phyloP scores from a whole-genome alignment of 2,113 vertebrate genomes.

The Pungitius pungitius region DNA sequence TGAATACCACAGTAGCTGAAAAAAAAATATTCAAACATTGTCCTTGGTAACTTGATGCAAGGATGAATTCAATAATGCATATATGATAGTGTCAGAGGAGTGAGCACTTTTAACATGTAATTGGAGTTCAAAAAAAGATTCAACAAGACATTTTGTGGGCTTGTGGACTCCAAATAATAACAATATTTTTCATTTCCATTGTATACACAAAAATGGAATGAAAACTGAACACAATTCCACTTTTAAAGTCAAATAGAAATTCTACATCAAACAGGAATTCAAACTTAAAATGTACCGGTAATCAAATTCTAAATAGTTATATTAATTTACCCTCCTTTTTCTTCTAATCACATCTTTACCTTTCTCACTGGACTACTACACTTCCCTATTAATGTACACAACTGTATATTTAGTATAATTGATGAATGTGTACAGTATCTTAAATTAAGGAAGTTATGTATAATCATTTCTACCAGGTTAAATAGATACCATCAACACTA shows the following conservation, averaged over 20 bases:
- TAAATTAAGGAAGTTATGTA: not conserved
- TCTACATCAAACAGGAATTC: not conserved
- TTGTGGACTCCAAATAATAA: not conserved
- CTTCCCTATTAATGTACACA: not conserved
- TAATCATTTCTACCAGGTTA: not conserved
- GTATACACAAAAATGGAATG: not conserved
- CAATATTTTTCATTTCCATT: not conserved
- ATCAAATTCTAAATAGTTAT: not conserved
- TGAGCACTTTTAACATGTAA: not conserved
- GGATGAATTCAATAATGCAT: not conserved
- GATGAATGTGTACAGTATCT: not conserved
- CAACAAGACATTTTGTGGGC: not conserved
- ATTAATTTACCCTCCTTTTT: not conserved
- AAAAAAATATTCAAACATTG: slow-evolving; percentile 22
- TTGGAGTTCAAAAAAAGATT: not conserved
- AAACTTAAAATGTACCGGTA: not conserved
- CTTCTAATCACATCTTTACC: not conserved
- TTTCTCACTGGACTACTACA: not conserved
- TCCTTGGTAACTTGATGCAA: no score
- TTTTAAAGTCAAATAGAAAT: not conserved
- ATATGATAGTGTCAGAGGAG: not conserved
- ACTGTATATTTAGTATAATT: not conserved
- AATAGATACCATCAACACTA: not conserved
- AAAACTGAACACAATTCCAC: not conserved
- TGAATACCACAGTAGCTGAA: slow-evolving; percentile 97